Conservation (phyloP, 1,140 invertebrate genomes). For the Proctacanthus coquilletti region DNA sequence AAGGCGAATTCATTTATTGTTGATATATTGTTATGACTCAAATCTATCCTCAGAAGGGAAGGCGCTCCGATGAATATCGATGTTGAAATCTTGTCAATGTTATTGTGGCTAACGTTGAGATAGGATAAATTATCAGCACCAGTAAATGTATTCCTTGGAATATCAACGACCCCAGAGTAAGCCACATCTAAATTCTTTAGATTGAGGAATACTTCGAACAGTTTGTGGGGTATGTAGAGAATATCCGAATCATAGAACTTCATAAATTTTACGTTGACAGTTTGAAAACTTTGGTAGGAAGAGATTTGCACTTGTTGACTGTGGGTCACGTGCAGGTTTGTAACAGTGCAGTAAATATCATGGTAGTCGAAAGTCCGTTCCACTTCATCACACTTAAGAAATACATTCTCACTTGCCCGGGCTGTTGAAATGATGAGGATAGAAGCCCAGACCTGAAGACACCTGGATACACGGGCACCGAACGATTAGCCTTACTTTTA, state of each 20-base stretch:
- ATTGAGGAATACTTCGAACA: conserved; percentile 20
- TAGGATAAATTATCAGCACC: conserved; percentile 18
- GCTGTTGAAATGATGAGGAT: too few species aligned
- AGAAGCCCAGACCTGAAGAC: too few species aligned
- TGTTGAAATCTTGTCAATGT: conserved; percentile 19
- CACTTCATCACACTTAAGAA: conserved; percentile 21
- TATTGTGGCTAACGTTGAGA: conserved; percentile 23
- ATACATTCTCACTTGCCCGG: conserved; percentile 12
- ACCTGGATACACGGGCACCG: too few species aligned
- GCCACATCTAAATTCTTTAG: conserved; percentile 23
- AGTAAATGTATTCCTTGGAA: conserved; percentile 22
- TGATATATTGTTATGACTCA: conserved; percentile 19
- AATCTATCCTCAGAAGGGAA: conserved; percentile 18
- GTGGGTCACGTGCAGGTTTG: conserved; percentile 21
- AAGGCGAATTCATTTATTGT: conserved; percentile 20
- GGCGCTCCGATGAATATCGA: conserved; percentile 24
- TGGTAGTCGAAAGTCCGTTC: conserved; percentile 16
- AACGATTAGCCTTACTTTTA: too few species aligned
- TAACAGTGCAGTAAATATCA: conserved; percentile 24
- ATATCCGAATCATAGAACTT: conserved; percentile 26
- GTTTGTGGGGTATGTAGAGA: conserved; percentile 22
- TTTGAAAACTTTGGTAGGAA: conserved; percentile 11
- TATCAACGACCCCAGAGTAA: conserved; percentile 19
- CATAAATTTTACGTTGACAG: conserved; percentile 24
- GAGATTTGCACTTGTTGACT: conserved; percentile 22